Evolutionary conservation across 2,888 invertebrate genomes (phyloP).

Genomic region (Noctua comes): DNA sequence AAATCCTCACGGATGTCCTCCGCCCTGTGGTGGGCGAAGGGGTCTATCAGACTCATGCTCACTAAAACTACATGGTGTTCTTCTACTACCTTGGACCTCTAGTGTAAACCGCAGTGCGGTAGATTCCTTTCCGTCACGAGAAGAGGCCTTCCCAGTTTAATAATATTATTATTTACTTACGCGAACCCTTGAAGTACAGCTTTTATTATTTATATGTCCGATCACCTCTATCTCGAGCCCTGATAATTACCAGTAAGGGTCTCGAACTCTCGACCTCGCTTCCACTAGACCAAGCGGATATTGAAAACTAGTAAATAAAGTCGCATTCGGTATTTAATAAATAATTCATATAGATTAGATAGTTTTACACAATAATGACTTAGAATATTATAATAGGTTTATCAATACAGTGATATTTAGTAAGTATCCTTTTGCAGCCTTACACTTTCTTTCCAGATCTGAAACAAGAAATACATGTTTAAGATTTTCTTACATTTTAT

Average conservation of each 20-base stretch:
- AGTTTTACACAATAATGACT: slow-evolving; percentile 15
- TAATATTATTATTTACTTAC: slow-evolving; percentile 30
- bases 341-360: neutral
- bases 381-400: neutral
- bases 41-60: neutral
- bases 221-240: slow-evolving; percentile 39
- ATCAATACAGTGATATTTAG: slow-evolving; percentile 15
- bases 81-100: neutral
- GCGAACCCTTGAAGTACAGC: neutral
- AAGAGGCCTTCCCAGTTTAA: slow-evolving; percentile 4
- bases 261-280: slow-evolving; percentile 46
- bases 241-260: slow-evolving; percentile 43
- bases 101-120: neutral
- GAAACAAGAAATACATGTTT: slow-evolving; percentile 63
- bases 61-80: neutral
- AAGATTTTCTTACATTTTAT: neutral
- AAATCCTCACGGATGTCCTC: neutral
- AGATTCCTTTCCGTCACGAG: neutral
- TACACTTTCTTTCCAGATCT: slow-evolving; percentile 79
- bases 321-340: slow-evolving; percentile 31
- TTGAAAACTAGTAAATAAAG: slow-evolving; percentile 39
- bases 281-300: slow-evolving; percentile 36
- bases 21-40: neutral
- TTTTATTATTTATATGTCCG: slow-evolving; percentile 11
- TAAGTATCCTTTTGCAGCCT: slow-evolving; percentile 30